Conservation (phyloP, 1,140 invertebrate genomes). For the Cryptotermes secundus region DNA sequence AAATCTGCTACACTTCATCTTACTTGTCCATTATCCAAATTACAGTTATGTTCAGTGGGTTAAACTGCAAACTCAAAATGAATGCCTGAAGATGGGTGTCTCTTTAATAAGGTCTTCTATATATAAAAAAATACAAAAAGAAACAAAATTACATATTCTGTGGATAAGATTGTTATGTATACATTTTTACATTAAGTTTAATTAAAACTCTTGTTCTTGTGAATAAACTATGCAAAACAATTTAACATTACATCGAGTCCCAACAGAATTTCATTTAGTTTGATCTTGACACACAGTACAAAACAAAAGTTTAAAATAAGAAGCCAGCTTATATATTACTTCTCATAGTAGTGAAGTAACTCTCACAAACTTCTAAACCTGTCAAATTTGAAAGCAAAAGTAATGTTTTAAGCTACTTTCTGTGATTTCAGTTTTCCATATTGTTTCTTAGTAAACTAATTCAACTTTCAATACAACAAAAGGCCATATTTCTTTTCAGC, state of each 20-base stretch:
- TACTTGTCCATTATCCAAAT: background rate
- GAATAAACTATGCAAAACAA: conserved; percentile 15
- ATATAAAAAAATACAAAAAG: background rate
- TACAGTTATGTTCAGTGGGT: background rate
- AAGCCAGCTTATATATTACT: background rate
- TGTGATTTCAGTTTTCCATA: background rate
- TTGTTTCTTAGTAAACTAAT: background rate
- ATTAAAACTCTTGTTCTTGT: background rate
- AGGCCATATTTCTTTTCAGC: background rate
- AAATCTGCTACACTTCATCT: background rate
- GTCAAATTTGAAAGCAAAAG: background rate
- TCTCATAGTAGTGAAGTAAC: background rate
- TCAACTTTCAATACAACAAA: no score
- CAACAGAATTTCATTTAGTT: background rate
- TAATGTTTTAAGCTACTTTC: background rate
- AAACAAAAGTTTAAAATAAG: background rate
- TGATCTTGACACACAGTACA: background rate
- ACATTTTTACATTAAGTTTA: background rate
- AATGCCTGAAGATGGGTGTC: background rate
- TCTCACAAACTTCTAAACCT: background rate
- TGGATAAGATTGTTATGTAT: background rate
- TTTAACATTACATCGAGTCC: background rate
- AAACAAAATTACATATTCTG: background rate
- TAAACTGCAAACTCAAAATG: background rate
- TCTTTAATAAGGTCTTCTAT: background rate